A percentile compares a stretch with the other conserved stretches of the same genome.
Conservation (phyloP, 2,113 vertebrate species). For the Uropsilus gracilis region DNA sequence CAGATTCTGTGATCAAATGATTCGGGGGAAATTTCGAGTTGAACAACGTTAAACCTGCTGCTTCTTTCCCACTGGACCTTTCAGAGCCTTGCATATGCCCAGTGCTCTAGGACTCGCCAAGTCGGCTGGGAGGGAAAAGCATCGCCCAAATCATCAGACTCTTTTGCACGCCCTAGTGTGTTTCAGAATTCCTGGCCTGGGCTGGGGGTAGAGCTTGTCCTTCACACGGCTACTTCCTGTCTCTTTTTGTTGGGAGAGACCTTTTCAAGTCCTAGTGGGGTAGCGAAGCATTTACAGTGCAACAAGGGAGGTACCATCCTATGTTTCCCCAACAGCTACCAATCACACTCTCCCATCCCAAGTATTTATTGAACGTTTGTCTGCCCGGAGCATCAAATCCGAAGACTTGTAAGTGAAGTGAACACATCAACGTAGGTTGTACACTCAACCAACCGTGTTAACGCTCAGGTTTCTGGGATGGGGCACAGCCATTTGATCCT, state of each 20-base stretch:
- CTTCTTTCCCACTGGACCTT: not conserved
- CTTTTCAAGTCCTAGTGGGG: not conserved
- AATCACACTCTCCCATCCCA: not conserved
- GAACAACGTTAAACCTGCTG: not conserved
- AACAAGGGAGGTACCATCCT: not conserved
- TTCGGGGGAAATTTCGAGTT: not conserved
- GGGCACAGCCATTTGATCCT: accelerated
- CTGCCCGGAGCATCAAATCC: not conserved
- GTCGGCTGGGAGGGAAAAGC: accelerated
- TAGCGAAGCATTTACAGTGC: not conserved
- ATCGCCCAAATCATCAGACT: not conserved
- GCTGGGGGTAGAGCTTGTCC: not conserved
- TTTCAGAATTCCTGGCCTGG: not conserved
- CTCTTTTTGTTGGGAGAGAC: not conserved
- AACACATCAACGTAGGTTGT: not conserved
- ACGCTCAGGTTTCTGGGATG: too few species aligned
- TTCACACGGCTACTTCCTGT: not conserved
- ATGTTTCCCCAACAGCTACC: not conserved
- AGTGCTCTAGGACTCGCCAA: accelerated
- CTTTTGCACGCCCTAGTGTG: too few species aligned
- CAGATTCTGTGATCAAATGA: not conserved
- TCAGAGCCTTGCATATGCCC: not conserved
- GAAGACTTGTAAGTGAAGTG: not conserved
- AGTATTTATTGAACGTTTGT: not conserved
- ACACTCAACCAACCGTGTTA: not conserved